Evolutionary conservation across 2,113 vertebrate species (phyloP).

Genomic region (Protomyctophum bolini): DNA sequence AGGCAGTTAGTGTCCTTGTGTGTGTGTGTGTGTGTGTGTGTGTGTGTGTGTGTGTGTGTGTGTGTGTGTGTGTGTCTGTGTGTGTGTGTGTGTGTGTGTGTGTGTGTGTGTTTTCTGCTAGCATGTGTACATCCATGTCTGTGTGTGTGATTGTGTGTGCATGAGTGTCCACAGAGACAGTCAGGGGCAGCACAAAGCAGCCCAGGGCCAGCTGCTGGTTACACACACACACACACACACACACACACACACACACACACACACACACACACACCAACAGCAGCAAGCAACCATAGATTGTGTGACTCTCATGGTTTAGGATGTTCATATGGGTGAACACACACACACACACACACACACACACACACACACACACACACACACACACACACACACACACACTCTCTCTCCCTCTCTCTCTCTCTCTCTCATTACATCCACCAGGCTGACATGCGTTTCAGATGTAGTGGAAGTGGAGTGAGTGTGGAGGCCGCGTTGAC

Average conservation of each 20-base stretch:
- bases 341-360: not conserved
- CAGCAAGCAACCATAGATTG: constrained; percentile 4
- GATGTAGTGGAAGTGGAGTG: constrained; percentile 63
- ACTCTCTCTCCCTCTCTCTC: not conserved
- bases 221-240: not conserved
- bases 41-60: not conserved
- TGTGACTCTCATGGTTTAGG: constrained; percentile 36
- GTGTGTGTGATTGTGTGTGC: too few species aligned
- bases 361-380: not conserved
- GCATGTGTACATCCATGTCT: too few species aligned
- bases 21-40: not conserved
- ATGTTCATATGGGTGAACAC: constrained; percentile 30
- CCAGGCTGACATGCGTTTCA: constrained; percentile 61
- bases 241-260: constrained; percentile 6
- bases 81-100: too few species aligned
- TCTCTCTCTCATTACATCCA: constrained; percentile 52
- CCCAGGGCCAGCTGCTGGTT: constrained; percentile 18
- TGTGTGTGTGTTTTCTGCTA: too few species aligned
- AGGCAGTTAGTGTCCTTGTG: not conserved
- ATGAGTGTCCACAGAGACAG: constrained; percentile 26
- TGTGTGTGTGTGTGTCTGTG: not conserved
- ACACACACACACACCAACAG: not conserved
- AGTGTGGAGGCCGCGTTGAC: constrained; percentile 71
- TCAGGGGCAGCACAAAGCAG: constrained; percentile 27
- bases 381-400: not conserved